Percentiles rank a stretch among this genome's conserved stretches.
Conservation (phyloP, 1,140 invertebrate genomes). For the Akabosia matsudoensis region DNA sequence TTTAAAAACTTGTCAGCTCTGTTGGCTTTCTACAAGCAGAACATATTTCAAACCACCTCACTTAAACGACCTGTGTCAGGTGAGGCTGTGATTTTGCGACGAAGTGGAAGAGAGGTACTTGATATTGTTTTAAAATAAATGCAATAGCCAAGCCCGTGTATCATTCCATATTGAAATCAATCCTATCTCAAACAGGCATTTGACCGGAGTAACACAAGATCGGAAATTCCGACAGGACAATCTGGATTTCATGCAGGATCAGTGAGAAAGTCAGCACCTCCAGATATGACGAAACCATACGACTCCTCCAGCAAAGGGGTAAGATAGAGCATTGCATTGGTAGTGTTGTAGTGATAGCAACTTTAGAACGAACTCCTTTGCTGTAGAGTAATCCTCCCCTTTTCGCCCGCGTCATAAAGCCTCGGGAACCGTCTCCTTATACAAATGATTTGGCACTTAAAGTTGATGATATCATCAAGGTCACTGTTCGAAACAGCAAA, state of each 20-base stretch:
- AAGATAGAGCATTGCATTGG: background rate
- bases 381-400: background rate
- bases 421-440: conserved; percentile 27
- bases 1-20: conserved; percentile 36
- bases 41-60: conserved; percentile 36
- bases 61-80: conserved; percentile 31
- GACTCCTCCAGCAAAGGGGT: background rate
- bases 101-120: background rate
- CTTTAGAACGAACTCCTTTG: background rate
- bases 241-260: background rate
- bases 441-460: conserved; percentile 23
- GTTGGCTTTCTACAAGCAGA: conserved; percentile 40
- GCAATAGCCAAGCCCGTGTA: too few species aligned
- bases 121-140: background rate
- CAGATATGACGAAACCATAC: conserved; percentile 13
- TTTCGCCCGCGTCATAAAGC: conserved; percentile 36
- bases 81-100: conserved; percentile 20
- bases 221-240: background rate
- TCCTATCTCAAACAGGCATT: background rate
- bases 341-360: background rate
- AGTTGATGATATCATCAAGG: conserved; percentile 38
- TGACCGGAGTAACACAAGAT: background rate
- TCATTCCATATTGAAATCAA: too few species aligned
- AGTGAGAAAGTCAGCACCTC: background rate
- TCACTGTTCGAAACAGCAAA: conserved; percentile 22